Conservation (phyloP, 1,140 invertebrate genomes). For the Ceratina calcarata region DNA sequence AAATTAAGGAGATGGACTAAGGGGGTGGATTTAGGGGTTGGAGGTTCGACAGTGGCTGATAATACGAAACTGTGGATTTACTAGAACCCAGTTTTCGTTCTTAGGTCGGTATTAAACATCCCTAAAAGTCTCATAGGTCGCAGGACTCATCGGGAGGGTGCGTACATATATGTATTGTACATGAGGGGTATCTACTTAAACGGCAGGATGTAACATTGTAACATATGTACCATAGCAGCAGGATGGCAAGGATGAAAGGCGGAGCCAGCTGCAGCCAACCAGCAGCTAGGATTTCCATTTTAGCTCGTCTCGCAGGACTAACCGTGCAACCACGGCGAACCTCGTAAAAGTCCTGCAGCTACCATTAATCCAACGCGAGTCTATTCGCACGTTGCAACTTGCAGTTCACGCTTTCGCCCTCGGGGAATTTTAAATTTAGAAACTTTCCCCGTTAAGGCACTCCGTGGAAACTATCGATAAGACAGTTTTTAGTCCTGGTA, state of each 20-base stretch:
- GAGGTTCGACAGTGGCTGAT: too few relatives aligned
- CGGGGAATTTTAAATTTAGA: too few relatives aligned
- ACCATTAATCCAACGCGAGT: conserved; percentile 61
- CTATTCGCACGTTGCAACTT: conserved; percentile 37
- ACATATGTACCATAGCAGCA: conserved; percentile 29
- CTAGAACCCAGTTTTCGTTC: not conserved
- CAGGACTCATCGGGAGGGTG: conserved; percentile 18
- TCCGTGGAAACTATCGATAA: too few relatives aligned
- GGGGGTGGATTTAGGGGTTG: too few relatives aligned
- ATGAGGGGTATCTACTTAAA: conserved; percentile 56
- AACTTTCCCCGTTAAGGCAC: too few relatives aligned
- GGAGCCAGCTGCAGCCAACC: conserved; percentile 60
- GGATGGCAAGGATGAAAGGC: conserved; percentile 61
- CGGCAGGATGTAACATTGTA: conserved; percentile 49
- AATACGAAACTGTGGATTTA: too few relatives aligned
- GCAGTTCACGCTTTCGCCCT: too few relatives aligned
- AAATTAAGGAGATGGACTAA: too few relatives aligned
- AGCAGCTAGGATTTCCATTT: conserved; percentile 63
- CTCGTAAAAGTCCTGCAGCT: conserved; percentile 58
- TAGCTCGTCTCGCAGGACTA: conserved; percentile 53
- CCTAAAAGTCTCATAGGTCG: conserved; percentile 7
- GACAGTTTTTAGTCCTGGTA: too few relatives aligned
- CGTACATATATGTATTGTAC: conserved; percentile 13
- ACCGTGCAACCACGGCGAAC: conserved; percentile 18
- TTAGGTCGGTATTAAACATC: not conserved